Percentiles rank a stretch among this genome's conserved stretches.
Evolutionary conservation across 2,888 invertebrate species (phyloP).

Genomic region (Drosophila meridionalis): DNA sequence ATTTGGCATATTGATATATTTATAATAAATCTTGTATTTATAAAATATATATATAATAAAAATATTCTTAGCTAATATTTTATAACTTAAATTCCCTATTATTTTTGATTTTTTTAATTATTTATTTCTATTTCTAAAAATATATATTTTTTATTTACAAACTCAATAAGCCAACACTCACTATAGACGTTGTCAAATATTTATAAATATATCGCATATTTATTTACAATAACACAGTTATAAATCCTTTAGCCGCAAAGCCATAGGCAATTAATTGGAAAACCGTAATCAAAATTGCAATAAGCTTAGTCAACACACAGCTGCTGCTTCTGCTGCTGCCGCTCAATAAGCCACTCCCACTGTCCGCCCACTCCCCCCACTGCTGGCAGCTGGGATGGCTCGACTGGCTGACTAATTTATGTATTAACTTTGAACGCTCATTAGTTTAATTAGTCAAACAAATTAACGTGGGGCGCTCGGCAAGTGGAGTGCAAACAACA

Average conservation of each 20-base stretch:
- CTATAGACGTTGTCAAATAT: background rate
- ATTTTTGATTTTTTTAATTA: no score
- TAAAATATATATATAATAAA: no score
- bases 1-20: no score
- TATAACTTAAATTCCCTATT: no score
- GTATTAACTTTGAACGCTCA: constrained; percentile 84
- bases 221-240: constrained; percentile 7
- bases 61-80: no score
- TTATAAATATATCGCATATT: background rate
- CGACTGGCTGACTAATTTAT: constrained; percentile 71
- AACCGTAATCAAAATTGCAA: constrained; percentile 62
- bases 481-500: constrained; percentile 78
- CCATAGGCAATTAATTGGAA: constrained; percentile 47
- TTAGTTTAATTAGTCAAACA: constrained; percentile 84
- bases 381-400: constrained; percentile 6
- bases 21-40: no score
- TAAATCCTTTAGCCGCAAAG: constrained; percentile 33
- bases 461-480: constrained; percentile 82
- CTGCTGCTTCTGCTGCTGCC: constrained; percentile 7
- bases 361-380: background rate
- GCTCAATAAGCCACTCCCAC: constrained; percentile 1
- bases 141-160: background rate
- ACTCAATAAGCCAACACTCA: background rate
- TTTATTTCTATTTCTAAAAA: background rate
- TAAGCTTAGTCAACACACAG: constrained; percentile 38